These are phyloP conservation scores for Moxostoma hubbsi DNA, from an alignment of 2,797 vertebrate species.

Conservation along the genomic window DNA sequence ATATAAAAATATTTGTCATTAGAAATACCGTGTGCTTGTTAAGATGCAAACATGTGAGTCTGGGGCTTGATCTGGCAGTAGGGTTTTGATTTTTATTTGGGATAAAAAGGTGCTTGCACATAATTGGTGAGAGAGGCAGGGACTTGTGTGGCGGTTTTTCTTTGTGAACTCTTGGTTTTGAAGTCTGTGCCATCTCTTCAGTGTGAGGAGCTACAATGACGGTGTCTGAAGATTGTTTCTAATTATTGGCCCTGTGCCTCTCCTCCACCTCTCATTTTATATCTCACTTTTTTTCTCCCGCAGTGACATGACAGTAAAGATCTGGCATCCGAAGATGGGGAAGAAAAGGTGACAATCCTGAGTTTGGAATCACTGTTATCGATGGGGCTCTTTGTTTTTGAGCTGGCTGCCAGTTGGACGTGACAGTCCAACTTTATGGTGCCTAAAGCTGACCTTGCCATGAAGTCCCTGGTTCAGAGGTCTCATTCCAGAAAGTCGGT, in stretches of 20 bases:
- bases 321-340: slow-evolving; percentile 84
- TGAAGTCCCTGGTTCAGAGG: slow-evolving; percentile 10
- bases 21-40: background rate
- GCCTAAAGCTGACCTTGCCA: slow-evolving; percentile 5
- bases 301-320: slow-evolving; percentile 94
- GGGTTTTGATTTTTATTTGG: slow-evolving; percentile 49
- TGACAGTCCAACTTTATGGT: background rate
- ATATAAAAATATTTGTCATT: background rate
- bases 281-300: slow-evolving; percentile 30
- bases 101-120: slow-evolving; percentile 21
- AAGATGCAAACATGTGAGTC: background rate
- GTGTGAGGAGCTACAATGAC: slow-evolving; percentile 61
- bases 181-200: slow-evolving; percentile 48
- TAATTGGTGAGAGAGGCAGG: slow-evolving; percentile 41
- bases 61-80: slow-evolving; percentile 28
- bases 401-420: slow-evolving; percentile 47
- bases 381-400: slow-evolving; percentile 43
- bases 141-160: slow-evolving; percentile 9
- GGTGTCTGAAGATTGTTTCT: slow-evolving; percentile 36
- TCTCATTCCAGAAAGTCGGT: background rate
- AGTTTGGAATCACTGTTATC: slow-evolving; percentile 27
- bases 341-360: slow-evolving; percentile 77
- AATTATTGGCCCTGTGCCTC: background rate
- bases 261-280: slow-evolving; percentile 38
- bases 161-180: slow-evolving; percentile 49